These are phyloP conservation scores for Drosophila meridiana DNA, from an alignment of 2,888 invertebrate species.

Conservation along the genomic window DNA sequence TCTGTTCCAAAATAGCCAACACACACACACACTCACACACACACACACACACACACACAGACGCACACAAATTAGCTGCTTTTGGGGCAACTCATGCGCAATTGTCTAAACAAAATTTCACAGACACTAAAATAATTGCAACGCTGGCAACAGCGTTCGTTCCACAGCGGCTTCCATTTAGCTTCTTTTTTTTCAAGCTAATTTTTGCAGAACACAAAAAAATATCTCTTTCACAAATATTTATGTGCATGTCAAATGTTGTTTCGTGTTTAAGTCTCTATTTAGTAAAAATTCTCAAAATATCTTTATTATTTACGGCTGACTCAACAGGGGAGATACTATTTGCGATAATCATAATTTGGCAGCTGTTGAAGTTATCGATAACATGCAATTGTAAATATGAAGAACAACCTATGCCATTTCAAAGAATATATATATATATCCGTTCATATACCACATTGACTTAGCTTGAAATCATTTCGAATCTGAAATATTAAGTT, in stretches of 20 bases:
- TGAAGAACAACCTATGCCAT: not conserved
- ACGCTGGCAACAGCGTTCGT: slow-evolving; percentile 21
- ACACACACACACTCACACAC: slow-evolving; percentile 8
- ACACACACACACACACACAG: slow-evolving; percentile 10
- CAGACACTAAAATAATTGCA: slow-evolving; percentile 52
- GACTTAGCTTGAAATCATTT: no score
- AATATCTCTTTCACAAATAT: not conserved
- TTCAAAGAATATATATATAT: not conserved
- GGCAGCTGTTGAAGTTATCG: not conserved
- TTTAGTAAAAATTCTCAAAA: not conserved
- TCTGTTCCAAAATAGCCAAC: slow-evolving; percentile 68
- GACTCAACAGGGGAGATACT: not conserved
- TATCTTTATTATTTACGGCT: not conserved
- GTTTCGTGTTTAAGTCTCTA: not conserved
- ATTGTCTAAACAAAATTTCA: slow-evolving; percentile 60
- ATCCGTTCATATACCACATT: not conserved
- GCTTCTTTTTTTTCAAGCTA: slow-evolving; percentile 7
- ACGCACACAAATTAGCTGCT: slow-evolving; percentile 45
- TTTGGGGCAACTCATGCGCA: slow-evolving; percentile 35
- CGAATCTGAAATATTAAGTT: no score
- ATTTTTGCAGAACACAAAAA: not conserved
- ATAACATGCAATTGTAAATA: not conserved
- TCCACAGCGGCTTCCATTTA: slow-evolving; percentile 16
- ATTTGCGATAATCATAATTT: not conserved
- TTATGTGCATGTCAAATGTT: not conserved